Percentiles rank a stretch among this genome's conserved stretches.
Conservation (phyloP, 2,797 vertebrate genomes). For the Tokudaia muenninki region DNA sequence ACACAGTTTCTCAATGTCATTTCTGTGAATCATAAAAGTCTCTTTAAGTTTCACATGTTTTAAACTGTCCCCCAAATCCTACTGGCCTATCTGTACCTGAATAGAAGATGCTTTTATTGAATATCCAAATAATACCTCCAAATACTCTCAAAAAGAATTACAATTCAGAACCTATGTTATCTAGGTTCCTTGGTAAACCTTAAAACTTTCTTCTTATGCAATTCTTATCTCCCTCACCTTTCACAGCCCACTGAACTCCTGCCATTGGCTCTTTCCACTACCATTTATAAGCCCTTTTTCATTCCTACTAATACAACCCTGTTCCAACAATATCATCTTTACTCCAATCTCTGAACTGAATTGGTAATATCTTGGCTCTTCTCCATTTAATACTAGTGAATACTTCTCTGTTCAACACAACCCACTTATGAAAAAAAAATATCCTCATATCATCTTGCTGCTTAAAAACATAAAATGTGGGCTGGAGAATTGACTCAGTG, state of each 20-base stretch:
- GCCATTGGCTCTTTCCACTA: background rate
- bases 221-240: background rate
- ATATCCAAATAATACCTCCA: background rate
- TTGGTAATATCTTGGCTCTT: background rate
- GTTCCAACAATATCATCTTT: background rate
- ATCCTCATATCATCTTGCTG: background rate
- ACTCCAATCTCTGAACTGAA: background rate
- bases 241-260: background rate
- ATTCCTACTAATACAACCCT: background rate
- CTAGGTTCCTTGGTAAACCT: background rate
- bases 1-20: conserved; percentile 4
- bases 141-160: background rate
- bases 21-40: background rate
- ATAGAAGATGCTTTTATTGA: background rate
- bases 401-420: background rate
- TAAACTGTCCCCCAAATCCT: conserved; percentile 37
- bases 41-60: conserved; percentile 1
- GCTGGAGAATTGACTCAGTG: background rate
- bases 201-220: background rate
- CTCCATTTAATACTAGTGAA: background rate
- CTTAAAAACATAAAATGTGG: conserved; percentile 6
- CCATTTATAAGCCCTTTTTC: background rate
- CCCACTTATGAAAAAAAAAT: conserved; percentile 2
- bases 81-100: background rate
- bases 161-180: background rate